Evolutionary conservation across 2,797 vertebrate genomes (phyloP), one percentile per base, ranked within the genome.

Genomic region (Tinamus major): DNA sequence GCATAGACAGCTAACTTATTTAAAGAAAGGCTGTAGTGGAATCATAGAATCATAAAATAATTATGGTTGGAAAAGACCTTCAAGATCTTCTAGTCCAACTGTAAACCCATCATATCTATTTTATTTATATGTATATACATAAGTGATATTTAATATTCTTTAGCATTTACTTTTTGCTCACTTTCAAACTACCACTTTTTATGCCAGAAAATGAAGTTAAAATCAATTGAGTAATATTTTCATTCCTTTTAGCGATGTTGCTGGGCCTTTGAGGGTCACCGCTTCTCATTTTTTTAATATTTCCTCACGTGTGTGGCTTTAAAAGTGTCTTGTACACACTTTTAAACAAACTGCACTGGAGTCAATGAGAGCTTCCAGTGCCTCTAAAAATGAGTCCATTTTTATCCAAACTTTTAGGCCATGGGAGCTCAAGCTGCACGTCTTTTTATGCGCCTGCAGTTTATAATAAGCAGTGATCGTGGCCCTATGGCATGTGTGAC

Each of bases 401-500:
- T 87, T 76, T 84, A 39, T 49, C 39, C n/a, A 76, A 90, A 70
- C 11, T 29, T 75, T 84, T 71, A 61, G 29, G 10, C 68, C 77
- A 33, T 55, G 42, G 4, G 13, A 11, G 39, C 83, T 94, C 87
- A 55, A 55, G 75, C 81, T 85, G 59, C 79, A 79, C 64, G 20
- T 63, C 29, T 51, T 33, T 19, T 11, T 62, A 39, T 2, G 0
- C 17, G 85, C 55, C 53, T 75, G 23, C 46, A 67, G 39, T 76
- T 87, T 95, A 83, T 94, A 95, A 89, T 80, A 89, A 85, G 59
- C 85, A 65, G 37, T 72, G 79, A 84, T 19, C 72, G 59, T 0
- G 7, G 89, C 20, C n/a, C 69, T 67, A 17, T 84, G 92, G 77
- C 33, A 93, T 65, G 58, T 0, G 0, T 71, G 79, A 85, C 72